A percentile compares a stretch with the other conserved stretches of the same genome.
Conservation (phyloP, 2,888 invertebrate species). For the Cosmia pyralina region DNA sequence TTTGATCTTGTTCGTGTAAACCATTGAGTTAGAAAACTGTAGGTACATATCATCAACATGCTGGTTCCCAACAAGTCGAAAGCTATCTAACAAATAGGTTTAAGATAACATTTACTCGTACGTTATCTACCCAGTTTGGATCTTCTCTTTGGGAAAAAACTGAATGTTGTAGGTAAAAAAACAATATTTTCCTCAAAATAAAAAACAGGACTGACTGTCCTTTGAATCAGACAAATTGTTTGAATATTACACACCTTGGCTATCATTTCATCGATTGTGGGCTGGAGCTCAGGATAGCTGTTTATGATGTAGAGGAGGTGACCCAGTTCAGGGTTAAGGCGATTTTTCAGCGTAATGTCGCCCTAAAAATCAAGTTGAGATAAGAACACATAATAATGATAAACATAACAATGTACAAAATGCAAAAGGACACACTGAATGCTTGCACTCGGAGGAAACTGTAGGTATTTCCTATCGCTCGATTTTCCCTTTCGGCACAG, state of each 20-base stretch:
- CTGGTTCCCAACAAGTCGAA: neutral
- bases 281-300: constrained; percentile 79
- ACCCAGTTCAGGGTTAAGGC: constrained; percentile 84
- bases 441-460: too few relatives aligned
- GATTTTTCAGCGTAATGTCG: constrained; percentile 80
- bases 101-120: too few relatives aligned
- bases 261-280: constrained; percentile 80
- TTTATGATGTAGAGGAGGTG: constrained; percentile 86
- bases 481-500: too few relatives aligned
- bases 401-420: too few relatives aligned
- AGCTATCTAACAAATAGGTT: neutral
- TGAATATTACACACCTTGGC: constrained; percentile 69
- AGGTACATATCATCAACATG: neutral
- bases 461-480: too few relatives aligned
- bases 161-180: neutral
- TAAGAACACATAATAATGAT: neutral
- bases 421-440: too few relatives aligned
- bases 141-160: neutral
- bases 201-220: neutral
- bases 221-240: neutral
- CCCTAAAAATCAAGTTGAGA: constrained; percentile 73
- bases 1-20: neutral
- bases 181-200: neutral
- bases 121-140: neutral
- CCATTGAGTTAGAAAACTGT: too few relatives aligned